phyloP scores from a whole-genome alignment of 2,888 invertebrate species.

The Volucella inflata region DNA sequence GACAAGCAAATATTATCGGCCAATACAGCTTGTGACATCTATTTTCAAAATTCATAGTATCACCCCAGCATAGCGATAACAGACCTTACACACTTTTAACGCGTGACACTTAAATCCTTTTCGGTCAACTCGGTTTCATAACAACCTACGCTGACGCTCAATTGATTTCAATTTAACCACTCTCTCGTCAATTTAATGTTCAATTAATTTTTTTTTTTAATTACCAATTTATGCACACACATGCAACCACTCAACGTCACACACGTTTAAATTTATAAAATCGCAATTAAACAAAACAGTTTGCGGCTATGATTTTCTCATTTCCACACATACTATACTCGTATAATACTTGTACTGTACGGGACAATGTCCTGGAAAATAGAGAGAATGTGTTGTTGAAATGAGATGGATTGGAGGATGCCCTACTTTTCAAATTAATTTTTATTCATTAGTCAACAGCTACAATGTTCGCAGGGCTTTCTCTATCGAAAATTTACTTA shows the following conservation, averaged over 20 bases:
- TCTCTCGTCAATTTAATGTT: neutral
- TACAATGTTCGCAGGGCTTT: too few relatives aligned
- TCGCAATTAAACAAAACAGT: conserved; percentile 59
- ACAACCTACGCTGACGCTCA: neutral
- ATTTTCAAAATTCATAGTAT: too few relatives aligned
- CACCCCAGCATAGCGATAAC: neutral
- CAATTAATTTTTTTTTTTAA: conserved; percentile 40
- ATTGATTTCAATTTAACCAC: conserved; percentile 34
- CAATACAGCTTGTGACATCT: too few relatives aligned
- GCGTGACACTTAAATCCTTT: conserved; percentile 2
- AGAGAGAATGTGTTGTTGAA: too few relatives aligned
- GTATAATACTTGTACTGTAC: too few relatives aligned
- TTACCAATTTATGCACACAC: conserved; percentile 64
- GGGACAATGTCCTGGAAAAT: too few relatives aligned
- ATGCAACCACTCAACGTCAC: conserved; percentile 44
- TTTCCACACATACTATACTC: neutral
- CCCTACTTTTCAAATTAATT: too few relatives aligned
- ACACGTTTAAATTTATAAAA: conserved; percentile 20
- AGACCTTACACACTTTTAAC: neutral
- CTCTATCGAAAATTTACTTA: too few relatives aligned
- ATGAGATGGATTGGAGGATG: too few relatives aligned
- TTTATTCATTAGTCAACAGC: too few relatives aligned
- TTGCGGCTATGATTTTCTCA: conserved; percentile 47
- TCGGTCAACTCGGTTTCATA: neutral
- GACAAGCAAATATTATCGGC: too few relatives aligned